phyloP scores from a whole-genome alignment of 2,888 invertebrate species.

The Aromia moschata region DNA sequence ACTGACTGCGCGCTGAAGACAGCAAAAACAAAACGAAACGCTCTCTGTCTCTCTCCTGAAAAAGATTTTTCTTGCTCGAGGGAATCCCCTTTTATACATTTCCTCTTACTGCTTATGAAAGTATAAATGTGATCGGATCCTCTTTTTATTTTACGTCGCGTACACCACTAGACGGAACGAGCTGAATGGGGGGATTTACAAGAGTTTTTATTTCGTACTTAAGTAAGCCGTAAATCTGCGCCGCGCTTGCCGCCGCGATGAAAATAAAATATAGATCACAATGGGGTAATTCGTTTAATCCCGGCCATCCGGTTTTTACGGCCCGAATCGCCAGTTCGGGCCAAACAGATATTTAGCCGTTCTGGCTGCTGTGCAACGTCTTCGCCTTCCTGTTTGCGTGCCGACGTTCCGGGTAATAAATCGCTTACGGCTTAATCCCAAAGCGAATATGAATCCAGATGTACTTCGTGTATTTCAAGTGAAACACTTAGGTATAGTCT shows the following conservation, averaged over 20 bases:
- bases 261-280: slow-evolving; percentile 24
- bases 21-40: no score
- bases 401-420: neutral
- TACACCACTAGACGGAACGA: slow-evolving; percentile 25
- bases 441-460: neutral
- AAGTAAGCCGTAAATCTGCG: slow-evolving; percentile 27
- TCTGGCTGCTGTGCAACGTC: neutral
- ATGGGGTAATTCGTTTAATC: slow-evolving; percentile 17
- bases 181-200: slow-evolving; percentile 25
- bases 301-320: slow-evolving; percentile 6
- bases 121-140: slow-evolving; percentile 40
- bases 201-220: slow-evolving; percentile 22
- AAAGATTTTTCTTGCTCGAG: slow-evolving; percentile 48
- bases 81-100: slow-evolving; percentile 41
- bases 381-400: neutral
- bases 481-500: neutral
- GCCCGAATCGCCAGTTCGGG: neutral
- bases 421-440: neutral
- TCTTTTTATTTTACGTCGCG: slow-evolving; percentile 28
- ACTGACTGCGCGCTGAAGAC: no score
- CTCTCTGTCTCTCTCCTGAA: no score
- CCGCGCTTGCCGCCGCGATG: slow-evolving; percentile 18
- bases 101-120: slow-evolving; percentile 33
- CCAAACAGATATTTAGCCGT: slow-evolving; percentile 4
- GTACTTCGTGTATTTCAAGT: neutral